Percentiles rank a stretch among this genome's conserved stretches.
Evolutionary conservation across 1,140 invertebrate genomes (phyloP).

Genomic region (Copidosoma floridanum): DNA sequence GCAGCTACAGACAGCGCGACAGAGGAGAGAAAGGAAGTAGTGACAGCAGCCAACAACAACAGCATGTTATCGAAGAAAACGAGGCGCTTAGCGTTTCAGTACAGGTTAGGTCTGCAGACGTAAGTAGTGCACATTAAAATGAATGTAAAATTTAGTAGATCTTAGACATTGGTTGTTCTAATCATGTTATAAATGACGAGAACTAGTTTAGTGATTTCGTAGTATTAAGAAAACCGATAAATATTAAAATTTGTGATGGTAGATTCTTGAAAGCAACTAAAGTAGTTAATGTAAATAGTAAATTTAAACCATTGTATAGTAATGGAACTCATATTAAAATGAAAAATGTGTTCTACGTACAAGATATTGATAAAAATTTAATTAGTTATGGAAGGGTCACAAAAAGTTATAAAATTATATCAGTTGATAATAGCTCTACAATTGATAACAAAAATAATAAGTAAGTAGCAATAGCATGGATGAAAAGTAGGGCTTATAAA

Average conservation of each 20-base stretch:
- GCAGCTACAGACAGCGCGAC: conserved; percentile 32
- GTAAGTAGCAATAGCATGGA: not conserved
- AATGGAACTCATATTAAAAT: not conserved
- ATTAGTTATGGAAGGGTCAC: not conserved
- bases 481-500: not conserved
- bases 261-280: conserved; percentile 1
- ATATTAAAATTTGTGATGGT: too few relatives aligned
- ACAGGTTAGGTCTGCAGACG: not conserved
- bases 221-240: too few relatives aligned
- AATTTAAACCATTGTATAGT: not conserved
- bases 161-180: too few relatives aligned
- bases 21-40: conserved; percentile 6
- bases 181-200: too few relatives aligned
- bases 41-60: not conserved
- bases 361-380: conserved; percentile 1
- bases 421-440: not conserved
- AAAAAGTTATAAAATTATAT: not conserved
- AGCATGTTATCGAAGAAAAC: too few relatives aligned
- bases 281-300: not conserved
- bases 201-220: too few relatives aligned
- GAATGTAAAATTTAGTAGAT: not conserved
- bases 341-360: not conserved
- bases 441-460: conserved; percentile 7
- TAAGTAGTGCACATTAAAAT: not conserved
- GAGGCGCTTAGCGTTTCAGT: too few relatives aligned